Percentiles rank a stretch among this genome's conserved stretches.
Conservation (phyloP, 2,888 invertebrate species). For the Mactromeris polynyma region DNA sequence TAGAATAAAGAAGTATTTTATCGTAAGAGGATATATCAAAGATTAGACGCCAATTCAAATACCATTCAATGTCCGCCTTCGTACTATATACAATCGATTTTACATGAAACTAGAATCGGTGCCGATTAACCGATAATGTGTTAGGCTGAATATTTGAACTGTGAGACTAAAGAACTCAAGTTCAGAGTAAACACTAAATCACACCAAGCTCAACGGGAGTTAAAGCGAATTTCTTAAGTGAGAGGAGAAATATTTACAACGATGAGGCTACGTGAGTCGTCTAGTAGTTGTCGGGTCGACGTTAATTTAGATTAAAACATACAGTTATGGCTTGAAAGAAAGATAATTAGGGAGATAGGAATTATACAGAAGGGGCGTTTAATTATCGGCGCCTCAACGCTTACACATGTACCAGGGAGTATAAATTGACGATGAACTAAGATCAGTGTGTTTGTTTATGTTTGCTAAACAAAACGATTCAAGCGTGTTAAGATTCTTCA, state of each 20-base stretch:
- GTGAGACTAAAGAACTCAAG: neutral
- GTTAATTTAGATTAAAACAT: neutral
- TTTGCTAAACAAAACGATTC: neutral
- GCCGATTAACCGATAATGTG: slow-evolving; percentile 1
- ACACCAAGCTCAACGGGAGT: neutral
- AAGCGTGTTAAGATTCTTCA: neutral
- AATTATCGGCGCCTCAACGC: neutral
- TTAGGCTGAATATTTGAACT: neutral
- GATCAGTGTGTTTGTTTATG: neutral
- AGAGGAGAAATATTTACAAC: neutral
- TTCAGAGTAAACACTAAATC: neutral
- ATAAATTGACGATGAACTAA: neutral
- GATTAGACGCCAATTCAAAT: neutral
- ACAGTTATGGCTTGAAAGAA: neutral
- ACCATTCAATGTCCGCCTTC: neutral
- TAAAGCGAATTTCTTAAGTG: neutral
- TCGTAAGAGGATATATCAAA: neutral
- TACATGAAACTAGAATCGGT: neutral
- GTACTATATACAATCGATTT: neutral
- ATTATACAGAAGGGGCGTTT: neutral
- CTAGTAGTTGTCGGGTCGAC: neutral
- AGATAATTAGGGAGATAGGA: neutral
- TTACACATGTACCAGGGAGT: neutral
- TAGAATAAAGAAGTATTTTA: neutral
- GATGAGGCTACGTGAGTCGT: neutral